These are phyloP conservation scores for Cryptocephalus moraei DNA, from an alignment of 2,888 invertebrate genomes.

Conservation along the genomic window DNA sequence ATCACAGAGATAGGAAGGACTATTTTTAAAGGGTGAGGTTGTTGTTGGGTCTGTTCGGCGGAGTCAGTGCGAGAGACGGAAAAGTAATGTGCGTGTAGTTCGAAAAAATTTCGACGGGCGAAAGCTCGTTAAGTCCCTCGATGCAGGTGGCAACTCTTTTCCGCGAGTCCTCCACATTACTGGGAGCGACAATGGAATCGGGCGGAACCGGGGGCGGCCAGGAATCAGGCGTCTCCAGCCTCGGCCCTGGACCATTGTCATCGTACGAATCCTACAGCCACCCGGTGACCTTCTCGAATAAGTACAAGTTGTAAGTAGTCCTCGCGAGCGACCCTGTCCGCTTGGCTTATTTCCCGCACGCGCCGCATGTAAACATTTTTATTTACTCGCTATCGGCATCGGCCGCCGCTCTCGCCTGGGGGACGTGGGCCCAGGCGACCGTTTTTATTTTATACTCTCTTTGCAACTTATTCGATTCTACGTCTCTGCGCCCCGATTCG, in stretches of 20 bases:
- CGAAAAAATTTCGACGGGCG: conserved; percentile 23
- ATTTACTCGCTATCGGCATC: conserved; percentile 12
- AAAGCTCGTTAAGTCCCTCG: conserved; percentile 32
- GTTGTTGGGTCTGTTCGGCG: conserved; percentile 36
- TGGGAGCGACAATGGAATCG: conserved; percentile 53
- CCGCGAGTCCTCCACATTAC: conserved; percentile 55
- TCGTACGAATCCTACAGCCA: conserved; percentile 36
- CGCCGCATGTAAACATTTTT: conserved; percentile 25
- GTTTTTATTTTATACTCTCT: no score
- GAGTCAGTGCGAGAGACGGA: conserved; percentile 30
- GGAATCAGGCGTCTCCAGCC: conserved; percentile 28
- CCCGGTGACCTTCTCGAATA: conserved; percentile 36
- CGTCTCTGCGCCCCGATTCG: no score
- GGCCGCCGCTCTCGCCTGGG: background rate
- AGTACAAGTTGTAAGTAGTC: conserved; percentile 39
- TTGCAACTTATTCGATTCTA: no score
- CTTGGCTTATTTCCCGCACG: conserved; percentile 19
- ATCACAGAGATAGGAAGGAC: conserved; percentile 42
- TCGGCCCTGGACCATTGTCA: conserved; percentile 28
- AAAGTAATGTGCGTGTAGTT: conserved; percentile 26
- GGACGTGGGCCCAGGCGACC: no score
- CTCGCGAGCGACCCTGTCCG: conserved; percentile 13
- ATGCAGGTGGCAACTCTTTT: conserved; percentile 62
- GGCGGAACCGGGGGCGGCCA: conserved; percentile 39
- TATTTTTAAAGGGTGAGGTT: conserved; percentile 46